These are phyloP conservation scores for Simalia tracyae DNA, from an alignment of 2,797 vertebrate species.

Conservation along the genomic window DNA sequence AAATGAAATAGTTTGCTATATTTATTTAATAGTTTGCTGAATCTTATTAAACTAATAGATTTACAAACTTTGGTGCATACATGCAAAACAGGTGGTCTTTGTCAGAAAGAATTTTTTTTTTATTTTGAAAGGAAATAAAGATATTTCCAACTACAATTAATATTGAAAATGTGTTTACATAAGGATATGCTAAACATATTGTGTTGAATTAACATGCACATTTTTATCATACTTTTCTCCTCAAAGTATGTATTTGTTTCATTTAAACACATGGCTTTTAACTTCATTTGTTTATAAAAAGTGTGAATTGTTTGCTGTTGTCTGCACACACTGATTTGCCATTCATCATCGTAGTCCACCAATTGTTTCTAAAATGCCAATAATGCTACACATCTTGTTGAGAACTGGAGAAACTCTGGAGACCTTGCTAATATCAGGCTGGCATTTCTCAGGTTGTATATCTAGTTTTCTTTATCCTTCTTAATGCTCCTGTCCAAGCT, in stretches of 20 bases:
- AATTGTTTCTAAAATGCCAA: slow-evolving; percentile 17
- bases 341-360: not conserved
- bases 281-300: not conserved
- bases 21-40: not conserved
- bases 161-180: not conserved
- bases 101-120: too few relatives aligned
- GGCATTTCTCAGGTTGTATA: not conserved
- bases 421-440: not conserved
- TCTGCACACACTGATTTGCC: slow-evolving; percentile 5
- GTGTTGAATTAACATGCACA: not conserved
- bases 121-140: not conserved
- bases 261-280: not conserved
- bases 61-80: not conserved
- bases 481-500: not conserved
- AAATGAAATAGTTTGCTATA: not conserved
- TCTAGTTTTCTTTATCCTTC: not conserved
- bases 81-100: not conserved
- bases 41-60: not conserved
- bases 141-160: not conserved
- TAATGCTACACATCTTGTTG: not conserved
- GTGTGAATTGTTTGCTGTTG: not conserved
- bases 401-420: slow-evolving; percentile 6
- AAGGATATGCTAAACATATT: not conserved
- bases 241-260: not conserved
- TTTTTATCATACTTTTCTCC: not conserved